phyloP scores from a whole-genome alignment of 2,797 vertebrate genomes.

The Threskiornis aethiopicus region DNA sequence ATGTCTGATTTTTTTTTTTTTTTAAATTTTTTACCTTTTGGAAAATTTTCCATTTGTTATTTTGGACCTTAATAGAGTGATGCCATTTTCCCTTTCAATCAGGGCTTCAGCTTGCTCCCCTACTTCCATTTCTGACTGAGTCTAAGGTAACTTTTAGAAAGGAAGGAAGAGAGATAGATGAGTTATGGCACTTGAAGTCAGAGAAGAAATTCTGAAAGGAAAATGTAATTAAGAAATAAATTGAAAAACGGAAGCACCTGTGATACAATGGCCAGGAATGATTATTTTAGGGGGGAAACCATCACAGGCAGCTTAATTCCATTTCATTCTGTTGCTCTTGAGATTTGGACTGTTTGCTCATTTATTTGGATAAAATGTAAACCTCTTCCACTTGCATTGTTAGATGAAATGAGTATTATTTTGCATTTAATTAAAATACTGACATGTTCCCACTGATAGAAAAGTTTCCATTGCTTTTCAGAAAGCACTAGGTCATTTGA shows the following conservation, averaged over 20 bases:
- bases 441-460: neutral
- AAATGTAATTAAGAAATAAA: conserved; percentile 64
- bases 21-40: neutral
- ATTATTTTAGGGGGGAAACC: conserved; percentile 23
- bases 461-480: conserved; percentile 13
- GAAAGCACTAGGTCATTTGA: neutral
- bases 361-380: conserved; percentile 37
- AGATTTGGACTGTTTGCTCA: conserved; percentile 32
- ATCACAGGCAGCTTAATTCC: conserved; percentile 42
- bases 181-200: conserved; percentile 39
- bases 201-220: conserved; percentile 13
- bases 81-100: conserved; percentile 1
- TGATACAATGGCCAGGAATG: conserved; percentile 15
- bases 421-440: conserved; percentile 45
- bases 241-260: conserved; percentile 45
- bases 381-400: neutral
- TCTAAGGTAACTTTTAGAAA: conserved; percentile 15
- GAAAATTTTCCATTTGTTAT: neutral
- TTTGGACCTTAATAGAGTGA: neutral
- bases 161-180: conserved; percentile 6
- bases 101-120: neutral
- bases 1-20: neutral
- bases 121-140: neutral
- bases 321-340: conserved; percentile 27
- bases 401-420: conserved; percentile 27